phyloP scores from a whole-genome alignment of 2,113 vertebrate genomes.

The Thryonomys swinderianus region DNA sequence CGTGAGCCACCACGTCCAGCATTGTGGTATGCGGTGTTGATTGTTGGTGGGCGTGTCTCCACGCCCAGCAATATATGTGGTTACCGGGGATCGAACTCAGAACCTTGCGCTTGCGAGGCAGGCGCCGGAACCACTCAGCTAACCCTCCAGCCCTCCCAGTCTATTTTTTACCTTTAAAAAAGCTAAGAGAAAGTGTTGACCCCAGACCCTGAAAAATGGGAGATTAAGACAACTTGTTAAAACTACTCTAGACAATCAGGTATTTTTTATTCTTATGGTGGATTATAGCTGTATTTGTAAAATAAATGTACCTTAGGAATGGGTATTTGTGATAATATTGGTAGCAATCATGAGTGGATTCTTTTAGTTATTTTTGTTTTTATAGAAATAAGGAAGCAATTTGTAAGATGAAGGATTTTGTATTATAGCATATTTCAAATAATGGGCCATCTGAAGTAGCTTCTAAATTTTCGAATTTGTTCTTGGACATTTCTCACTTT shows the following conservation, averaged over 20 bases:
- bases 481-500: background rate
- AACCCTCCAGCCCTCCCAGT: too few species aligned
- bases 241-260: background rate
- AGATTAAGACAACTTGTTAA: background rate
- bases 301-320: background rate
- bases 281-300: background rate
- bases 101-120: too few species aligned
- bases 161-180: conserved; percentile 49
- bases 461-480: background rate
- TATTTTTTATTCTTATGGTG: background rate
- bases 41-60: too few species aligned
- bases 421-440: conserved; percentile 3
- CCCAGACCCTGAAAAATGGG: background rate
- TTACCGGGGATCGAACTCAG: too few species aligned
- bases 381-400: conserved; percentile 33
- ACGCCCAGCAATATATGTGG: too few species aligned
- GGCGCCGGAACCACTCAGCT: too few species aligned
- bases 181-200: background rate
- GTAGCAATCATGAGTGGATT: background rate
- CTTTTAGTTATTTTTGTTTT: conserved; percentile 45
- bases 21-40: too few species aligned
- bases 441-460: background rate
- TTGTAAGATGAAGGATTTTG: background rate
- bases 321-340: conserved; percentile 9
- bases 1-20: too few species aligned